A percentile compares a stretch with the other conserved stretches of the same genome.
Conservation (phyloP, 1,140 invertebrate genomes). For the Mya arenaria region DNA sequence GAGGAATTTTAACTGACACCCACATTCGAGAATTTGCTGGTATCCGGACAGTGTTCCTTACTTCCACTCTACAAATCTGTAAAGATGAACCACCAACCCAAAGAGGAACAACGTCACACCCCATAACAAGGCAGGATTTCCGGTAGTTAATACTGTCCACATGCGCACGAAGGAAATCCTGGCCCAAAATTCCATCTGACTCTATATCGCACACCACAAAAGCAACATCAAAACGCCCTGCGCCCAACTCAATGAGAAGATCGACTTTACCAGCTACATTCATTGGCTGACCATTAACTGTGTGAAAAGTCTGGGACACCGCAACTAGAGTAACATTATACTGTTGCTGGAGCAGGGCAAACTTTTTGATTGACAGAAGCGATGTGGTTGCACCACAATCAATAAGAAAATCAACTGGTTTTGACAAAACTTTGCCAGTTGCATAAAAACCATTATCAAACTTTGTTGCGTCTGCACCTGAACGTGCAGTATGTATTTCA, state of each 20-base stretch:
- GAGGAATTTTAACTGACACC: neutral
- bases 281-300: neutral
- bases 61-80: neutral
- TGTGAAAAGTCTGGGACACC: neutral
- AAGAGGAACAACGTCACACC: neutral
- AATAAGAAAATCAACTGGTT: neutral
- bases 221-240: neutral
- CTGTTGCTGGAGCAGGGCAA: neutral
- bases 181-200: slow-evolving; percentile 7
- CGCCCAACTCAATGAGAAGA: neutral
- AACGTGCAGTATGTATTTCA: neutral
- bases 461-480: neutral
- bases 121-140: neutral
- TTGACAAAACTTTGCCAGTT: neutral
- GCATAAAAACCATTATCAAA: slow-evolving; percentile 5
- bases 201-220: neutral
- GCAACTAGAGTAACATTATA: neutral
- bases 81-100: neutral
- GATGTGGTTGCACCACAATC: neutral
- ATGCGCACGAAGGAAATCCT: neutral
- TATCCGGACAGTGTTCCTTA: neutral
- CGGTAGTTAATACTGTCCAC: slow-evolving; percentile 1
- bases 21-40: neutral
- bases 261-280: neutral
- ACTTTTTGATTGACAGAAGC: neutral